Conservation (phyloP, 2,113 vertebrate species). For the Urocitellus parryii region DNA sequence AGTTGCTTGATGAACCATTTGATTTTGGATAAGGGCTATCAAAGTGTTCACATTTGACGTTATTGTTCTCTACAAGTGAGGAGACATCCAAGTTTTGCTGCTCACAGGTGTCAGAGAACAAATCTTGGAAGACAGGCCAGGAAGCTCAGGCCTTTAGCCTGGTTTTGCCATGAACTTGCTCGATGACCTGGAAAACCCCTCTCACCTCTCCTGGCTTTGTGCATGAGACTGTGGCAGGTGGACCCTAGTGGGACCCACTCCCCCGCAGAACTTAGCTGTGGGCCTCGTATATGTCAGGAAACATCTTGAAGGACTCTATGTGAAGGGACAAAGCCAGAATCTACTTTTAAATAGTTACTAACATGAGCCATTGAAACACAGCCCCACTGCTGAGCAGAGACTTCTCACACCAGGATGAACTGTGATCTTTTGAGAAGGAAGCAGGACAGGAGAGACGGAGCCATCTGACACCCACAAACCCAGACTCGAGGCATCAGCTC, state of each 20-base stretch:
- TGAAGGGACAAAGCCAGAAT: background rate
- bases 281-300: too few relatives aligned
- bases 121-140: rapidly evolving
- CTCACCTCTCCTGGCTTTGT: background rate
- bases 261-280: too few relatives aligned
- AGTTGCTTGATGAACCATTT: rapidly evolving
- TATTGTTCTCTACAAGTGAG: background rate
- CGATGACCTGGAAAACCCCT: rapidly evolving
- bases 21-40: background rate
- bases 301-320: background rate
- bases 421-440: background rate
- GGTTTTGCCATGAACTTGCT: rapidly evolving
- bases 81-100: background rate
- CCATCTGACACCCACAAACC: background rate
- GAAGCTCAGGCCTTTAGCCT: background rate
- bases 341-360: background rate
- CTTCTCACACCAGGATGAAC: background rate
- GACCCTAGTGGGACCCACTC: background rate
- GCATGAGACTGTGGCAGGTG: background rate
- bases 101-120: background rate
- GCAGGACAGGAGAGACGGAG: background rate
- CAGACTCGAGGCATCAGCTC: background rate
- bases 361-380: background rate
- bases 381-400: background rate
- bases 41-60: background rate